phyloP scores from a whole-genome alignment of 1,140 invertebrate species.

The Apis mellifera region Amel_HAv3.1 CM009937.2:13561001-13561500 shows the following conservation, averaged over 20 bases:
- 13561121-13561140: neutral
- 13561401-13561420: too few relatives aligned
- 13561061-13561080: neutral
- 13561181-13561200: constrained; percentile 1
- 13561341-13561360: neutral
- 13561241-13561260: constrained; percentile 31
- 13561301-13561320: constrained; percentile 1
- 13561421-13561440: too few relatives aligned
- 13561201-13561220: constrained; percentile 1
- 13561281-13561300: constrained; percentile 28
- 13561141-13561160: neutral
- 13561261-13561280: constrained; percentile 9
- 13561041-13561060: too few relatives aligned
- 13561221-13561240: constrained; percentile 24
- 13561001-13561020: too few relatives aligned
- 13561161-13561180: constrained; percentile 9
- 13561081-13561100: neutral
- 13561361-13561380: neutral
- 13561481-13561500: too few relatives aligned
- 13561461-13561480: too few relatives aligned
- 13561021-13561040: too few relatives aligned
- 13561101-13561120: neutral
- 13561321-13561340: neutral
- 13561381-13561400: too few relatives aligned
- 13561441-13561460: too few relatives aligned